phyloP scores from a whole-genome alignment of 2,888 invertebrate genomes.

The Agrochola circellaris region DNA sequence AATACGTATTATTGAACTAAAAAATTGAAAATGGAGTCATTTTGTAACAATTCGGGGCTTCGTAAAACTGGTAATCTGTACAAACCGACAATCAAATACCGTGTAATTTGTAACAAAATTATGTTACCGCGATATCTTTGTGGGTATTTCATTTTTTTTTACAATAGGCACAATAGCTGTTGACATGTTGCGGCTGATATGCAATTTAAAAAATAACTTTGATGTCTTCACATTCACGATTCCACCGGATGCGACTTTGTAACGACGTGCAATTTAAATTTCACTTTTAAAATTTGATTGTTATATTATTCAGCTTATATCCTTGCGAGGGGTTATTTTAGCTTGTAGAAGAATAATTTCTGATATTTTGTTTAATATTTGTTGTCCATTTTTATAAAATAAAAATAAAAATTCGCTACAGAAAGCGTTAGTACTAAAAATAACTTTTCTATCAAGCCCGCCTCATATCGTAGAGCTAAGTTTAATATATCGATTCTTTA shows the following conservation, averaged over 20 bases:
- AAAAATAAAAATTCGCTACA: neutral
- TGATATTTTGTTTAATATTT: slow-evolving; percentile 17
- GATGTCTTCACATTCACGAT: slow-evolving; percentile 79
- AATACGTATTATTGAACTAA: slow-evolving; percentile 86
- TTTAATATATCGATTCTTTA: slow-evolving; percentile 69
- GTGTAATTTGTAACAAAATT: slow-evolving; percentile 88
- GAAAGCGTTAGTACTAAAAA: slow-evolving; percentile 13
- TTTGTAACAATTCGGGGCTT: slow-evolving; percentile 83
- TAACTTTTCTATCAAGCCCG: slow-evolving; percentile 64
- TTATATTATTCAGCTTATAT: slow-evolving; percentile 61
- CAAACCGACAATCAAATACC: slow-evolving; percentile 86
- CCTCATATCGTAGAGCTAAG: slow-evolving; percentile 55
- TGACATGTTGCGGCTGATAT: slow-evolving; percentile 86
- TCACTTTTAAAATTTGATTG: slow-evolving; percentile 76
- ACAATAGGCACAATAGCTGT: slow-evolving; percentile 86
- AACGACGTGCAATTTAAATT: slow-evolving; percentile 79
- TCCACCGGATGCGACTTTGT: slow-evolving; percentile 84
- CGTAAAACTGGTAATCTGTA: slow-evolving; percentile 88
- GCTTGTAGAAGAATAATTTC: slow-evolving; percentile 34
- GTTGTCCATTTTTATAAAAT: neutral
- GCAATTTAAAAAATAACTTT: slow-evolving; percentile 81
- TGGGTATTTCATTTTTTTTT: slow-evolving; percentile 73
- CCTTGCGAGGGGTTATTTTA: slow-evolving; percentile 55
- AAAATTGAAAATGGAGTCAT: slow-evolving; percentile 87
- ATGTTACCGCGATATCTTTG: slow-evolving; percentile 86